Evolutionary conservation across 2,113 vertebrate genomes (phyloP).

Genomic region (Oncorhynchus nerka): DNA sequence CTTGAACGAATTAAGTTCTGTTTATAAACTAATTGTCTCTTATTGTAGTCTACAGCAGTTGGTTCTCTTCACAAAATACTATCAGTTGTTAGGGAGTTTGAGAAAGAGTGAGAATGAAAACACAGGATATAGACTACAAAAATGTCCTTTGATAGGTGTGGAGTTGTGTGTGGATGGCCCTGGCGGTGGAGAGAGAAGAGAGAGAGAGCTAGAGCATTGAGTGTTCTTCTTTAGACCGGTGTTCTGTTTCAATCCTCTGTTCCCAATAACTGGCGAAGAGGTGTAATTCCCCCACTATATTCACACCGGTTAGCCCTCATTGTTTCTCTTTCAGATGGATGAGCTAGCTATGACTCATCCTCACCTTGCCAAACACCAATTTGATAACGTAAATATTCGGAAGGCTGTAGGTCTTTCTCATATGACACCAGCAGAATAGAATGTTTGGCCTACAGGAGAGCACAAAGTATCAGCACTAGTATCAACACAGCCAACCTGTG

Average conservation of each 20-base stretch:
- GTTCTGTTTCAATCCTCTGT: constrained; percentile 32
- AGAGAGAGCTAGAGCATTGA: not conserved
- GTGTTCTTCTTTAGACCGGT: not conserved
- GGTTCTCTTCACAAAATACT: no score
- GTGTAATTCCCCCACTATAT: not conserved
- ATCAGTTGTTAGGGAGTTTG: not conserved
- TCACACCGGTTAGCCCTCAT: constrained; percentile 20
- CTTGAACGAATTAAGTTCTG: no score
- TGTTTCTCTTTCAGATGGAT: constrained; percentile 8
- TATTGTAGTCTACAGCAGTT: no score
- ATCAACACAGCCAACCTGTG: no score
- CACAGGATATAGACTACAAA: constrained; percentile 35
- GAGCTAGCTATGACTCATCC: not conserved
- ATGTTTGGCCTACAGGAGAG: not conserved
- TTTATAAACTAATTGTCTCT: no score
- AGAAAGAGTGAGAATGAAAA: not conserved
- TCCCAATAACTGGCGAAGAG: constrained; percentile 20
- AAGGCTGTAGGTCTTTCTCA: not conserved
- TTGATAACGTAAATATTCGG: no score
- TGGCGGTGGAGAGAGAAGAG: not conserved
- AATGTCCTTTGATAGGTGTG: constrained; percentile 29
- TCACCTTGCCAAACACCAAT: constrained; percentile 10
- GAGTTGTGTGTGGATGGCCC: not conserved
- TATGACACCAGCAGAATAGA: no score
- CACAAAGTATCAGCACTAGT: not conserved